Base-by-base conservation (phyloP, 1,140 invertebrate species). In the Bombyx mandarina region DNA sequence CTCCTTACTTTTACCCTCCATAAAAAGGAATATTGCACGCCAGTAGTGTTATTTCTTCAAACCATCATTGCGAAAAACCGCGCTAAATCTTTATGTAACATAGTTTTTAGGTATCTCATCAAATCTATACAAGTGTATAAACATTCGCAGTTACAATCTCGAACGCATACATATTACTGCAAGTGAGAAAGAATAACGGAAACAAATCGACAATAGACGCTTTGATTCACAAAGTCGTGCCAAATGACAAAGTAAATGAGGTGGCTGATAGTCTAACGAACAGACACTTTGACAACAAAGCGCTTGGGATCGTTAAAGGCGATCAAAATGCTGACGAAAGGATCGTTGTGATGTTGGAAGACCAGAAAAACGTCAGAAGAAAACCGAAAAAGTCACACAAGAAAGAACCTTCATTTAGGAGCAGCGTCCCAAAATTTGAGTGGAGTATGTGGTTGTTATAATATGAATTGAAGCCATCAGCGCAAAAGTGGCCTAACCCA, bases 121-220 rank as follows among this genome's bases (percentile, higher is more conserved):
- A 18, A 18, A 18, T 18, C 12, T 18, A 0, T 18, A 18, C 12
- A 18, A 18, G 12, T 18, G 12, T 18, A 18, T 18, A 18, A 18
- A 18, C 26, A 35, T 35, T 35, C 26, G 26, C 26, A 35, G 26
- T 1, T 35, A 35, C 26, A 35, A 35, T 35, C 26, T 35, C 42
- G 1, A 26, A 60, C n/a, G n/a, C 58, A n/a, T 75, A 69, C 54
- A 63, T 73, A 3, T 57, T 76, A 3, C 57, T 73, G 0, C 68
- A 79, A 72, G 67, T 75, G 0, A 56, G 68, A 0, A 75, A 76
- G 35, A 60, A 62, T 1, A 62, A 66, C 3, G 49, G 51, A 6
- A 75, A 76, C 42, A 53, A 66, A 0, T 64, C 70, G 0, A 67
- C 75, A 22, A 64, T 73, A 0, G 74, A 79, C 44, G 67, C 72